Evolutionary conservation across 2,113 vertebrate species (phyloP).

Genomic region (Callospermophilus lateralis): DNA sequence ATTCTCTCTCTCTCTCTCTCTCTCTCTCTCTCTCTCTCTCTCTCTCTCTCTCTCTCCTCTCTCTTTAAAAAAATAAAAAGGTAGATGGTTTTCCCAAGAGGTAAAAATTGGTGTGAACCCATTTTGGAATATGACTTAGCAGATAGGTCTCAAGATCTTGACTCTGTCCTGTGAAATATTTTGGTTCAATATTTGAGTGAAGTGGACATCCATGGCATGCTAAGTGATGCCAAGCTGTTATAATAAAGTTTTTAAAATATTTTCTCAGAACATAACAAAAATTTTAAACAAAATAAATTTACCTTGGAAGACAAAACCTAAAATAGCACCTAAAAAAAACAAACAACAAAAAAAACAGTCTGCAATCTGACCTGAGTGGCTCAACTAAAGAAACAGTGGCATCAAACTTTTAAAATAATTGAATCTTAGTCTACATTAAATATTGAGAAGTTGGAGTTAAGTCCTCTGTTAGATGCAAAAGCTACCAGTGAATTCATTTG

Average conservation of each 20-base stretch:
- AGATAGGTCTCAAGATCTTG: background rate
- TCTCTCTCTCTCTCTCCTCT: too few species aligned
- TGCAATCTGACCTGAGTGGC: background rate
- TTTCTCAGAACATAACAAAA: background rate
- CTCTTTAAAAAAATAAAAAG: background rate
- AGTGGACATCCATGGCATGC: background rate
- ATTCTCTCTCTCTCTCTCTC: too few species aligned
- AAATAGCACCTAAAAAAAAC: background rate
- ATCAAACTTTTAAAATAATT: constrained; percentile 13
- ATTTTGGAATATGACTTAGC: background rate
- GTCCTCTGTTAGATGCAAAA: background rate
- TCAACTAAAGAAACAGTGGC: background rate
- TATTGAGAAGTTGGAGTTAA: background rate
- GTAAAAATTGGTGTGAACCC: background rate
- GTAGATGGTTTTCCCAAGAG: background rate
- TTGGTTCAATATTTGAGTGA: background rate
- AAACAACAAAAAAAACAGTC: background rate
- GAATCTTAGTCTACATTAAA: background rate
- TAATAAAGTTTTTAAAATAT: constrained; percentile 27
- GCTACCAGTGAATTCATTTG: background rate
- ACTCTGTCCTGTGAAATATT: background rate
- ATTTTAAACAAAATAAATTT: background rate
- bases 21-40: too few species aligned
- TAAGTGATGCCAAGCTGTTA: background rate
- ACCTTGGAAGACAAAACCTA: constrained; percentile 4